Conservation (phyloP, 2,113 vertebrate genomes). For the Aphelocoma coerulescens region DNA sequence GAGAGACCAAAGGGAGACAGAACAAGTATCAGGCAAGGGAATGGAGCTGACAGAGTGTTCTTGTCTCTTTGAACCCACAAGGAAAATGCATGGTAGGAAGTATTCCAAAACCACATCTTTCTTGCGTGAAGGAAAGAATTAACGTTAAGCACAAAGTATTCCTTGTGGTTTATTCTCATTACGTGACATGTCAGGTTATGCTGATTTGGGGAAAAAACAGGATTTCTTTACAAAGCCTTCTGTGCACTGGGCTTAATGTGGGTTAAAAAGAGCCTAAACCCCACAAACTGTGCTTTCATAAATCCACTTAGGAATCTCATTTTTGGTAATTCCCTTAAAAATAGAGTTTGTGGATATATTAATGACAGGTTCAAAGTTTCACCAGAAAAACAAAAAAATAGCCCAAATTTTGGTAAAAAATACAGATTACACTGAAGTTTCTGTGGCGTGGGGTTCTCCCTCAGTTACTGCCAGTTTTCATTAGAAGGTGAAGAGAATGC, state of each 20-base stretch:
- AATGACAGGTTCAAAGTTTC: background rate
- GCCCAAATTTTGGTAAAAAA: background rate
- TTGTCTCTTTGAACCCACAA: background rate
- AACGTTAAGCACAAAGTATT: constrained; percentile 58
- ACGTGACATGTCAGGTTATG: constrained; percentile 35
- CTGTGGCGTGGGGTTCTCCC: accelerated
- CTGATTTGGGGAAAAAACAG: constrained; percentile 18
- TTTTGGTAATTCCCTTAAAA: background rate
- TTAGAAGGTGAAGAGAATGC: background rate
- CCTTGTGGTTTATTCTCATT: constrained; percentile 56
- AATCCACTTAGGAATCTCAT: background rate
- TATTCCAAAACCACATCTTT: background rate
- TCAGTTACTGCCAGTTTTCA: background rate
- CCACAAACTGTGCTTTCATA: background rate
- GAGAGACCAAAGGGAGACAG: background rate
- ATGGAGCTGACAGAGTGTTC: background rate
- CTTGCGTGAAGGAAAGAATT: constrained; percentile 38
- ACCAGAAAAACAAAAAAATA: background rate
- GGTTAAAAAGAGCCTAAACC: background rate
- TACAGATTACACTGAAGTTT: background rate
- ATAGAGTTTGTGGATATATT: background rate
- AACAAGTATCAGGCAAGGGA: background rate
- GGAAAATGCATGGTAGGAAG: background rate
- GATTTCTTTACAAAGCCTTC: constrained; percentile 33
- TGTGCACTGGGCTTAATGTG: constrained; percentile 6